Conservation (phyloP, 2,113 vertebrate species). For the Forbesichthys agassizii region DNA sequence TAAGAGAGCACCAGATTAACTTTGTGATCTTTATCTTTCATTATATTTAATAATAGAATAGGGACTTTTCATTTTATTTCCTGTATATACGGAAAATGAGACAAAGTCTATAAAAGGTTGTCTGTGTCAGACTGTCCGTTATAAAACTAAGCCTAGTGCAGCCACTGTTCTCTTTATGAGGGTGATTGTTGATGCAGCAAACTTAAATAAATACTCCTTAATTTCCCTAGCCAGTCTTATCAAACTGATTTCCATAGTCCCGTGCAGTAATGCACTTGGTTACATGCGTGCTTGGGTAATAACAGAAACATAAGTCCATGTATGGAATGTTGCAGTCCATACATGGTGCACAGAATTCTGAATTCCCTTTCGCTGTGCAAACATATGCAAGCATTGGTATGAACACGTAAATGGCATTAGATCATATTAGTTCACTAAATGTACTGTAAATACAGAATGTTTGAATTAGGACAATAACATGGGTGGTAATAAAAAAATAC, state of each 20-base stretch:
- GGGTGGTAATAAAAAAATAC: not conserved
- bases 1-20: not conserved
- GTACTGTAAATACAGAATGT: slow-evolving; percentile 13
- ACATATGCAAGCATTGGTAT: slow-evolving; percentile 1
- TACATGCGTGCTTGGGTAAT: not conserved
- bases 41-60: not conserved
- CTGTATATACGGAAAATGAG: not conserved
- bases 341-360: slow-evolving; percentile 2
- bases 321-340: not conserved
- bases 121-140: slow-evolving; percentile 40
- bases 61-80: not conserved
- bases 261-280: slow-evolving; percentile 20
- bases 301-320: no score
- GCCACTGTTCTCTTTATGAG: slow-evolving; percentile 8
- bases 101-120: slow-evolving; percentile 11
- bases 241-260: slow-evolving; percentile 18
- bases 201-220: slow-evolving; percentile 14
- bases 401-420: slow-evolving; percentile 10
- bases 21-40: not conserved
- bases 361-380: not conserved
- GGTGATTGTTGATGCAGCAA: slow-evolving; percentile 2
- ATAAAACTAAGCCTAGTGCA: slow-evolving; percentile 35
- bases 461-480: slow-evolving; percentile 4
- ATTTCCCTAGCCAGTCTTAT: slow-evolving; percentile 27
- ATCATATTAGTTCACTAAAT: slow-evolving; percentile 22